Evolutionary conservation across 2,797 vertebrate species (phyloP).

Genomic region (Ctenopoma multispine): DNA sequence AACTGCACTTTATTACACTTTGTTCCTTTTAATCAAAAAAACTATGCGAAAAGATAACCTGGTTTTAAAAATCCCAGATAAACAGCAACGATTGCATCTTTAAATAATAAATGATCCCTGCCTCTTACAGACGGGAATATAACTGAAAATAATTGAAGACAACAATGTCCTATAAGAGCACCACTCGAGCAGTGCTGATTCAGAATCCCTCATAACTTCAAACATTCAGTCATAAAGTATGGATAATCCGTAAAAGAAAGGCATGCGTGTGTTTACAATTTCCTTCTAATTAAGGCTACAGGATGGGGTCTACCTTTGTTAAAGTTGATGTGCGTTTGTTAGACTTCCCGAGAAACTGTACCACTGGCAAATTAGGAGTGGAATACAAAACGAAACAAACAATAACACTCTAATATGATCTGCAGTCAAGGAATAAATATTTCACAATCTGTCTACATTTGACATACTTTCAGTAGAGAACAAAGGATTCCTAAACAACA

Average conservation of each 20-base stretch:
- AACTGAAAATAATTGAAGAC: slow-evolving; percentile 90
- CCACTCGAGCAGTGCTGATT: slow-evolving; percentile 83
- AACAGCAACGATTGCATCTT: slow-evolving; percentile 87
- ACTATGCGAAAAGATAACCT: slow-evolving; percentile 80
- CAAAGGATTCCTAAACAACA: slow-evolving; percentile 81
- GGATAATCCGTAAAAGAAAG: slow-evolving; percentile 85
- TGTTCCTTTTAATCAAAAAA: slow-evolving; percentile 87
- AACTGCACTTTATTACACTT: slow-evolving; percentile 85
- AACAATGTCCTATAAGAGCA: slow-evolving; percentile 88
- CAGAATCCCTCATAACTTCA: slow-evolving; percentile 87
- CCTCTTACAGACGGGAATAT: slow-evolving; percentile 83
- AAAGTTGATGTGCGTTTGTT: slow-evolving; percentile 83
- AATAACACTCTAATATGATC: slow-evolving; percentile 84
- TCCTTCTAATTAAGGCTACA: slow-evolving; percentile 85
- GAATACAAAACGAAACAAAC: slow-evolving; percentile 85
- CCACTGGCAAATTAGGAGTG: slow-evolving; percentile 81
- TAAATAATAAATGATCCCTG: slow-evolving; percentile 89
- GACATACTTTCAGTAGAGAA: slow-evolving; percentile 82
- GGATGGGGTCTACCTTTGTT: slow-evolving; percentile 81
- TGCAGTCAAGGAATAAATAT: slow-evolving; percentile 85
- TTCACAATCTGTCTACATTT: slow-evolving; percentile 85
- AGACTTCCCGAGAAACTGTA: slow-evolving; percentile 79
- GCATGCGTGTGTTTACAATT: slow-evolving; percentile 84
- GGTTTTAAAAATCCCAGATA: slow-evolving; percentile 85
- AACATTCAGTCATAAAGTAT: slow-evolving; percentile 88